These are phyloP conservation scores for Monarcha castaneiventris DNA, from an alignment of 2,113 vertebrate genomes.

Conservation along the genomic window DNA sequence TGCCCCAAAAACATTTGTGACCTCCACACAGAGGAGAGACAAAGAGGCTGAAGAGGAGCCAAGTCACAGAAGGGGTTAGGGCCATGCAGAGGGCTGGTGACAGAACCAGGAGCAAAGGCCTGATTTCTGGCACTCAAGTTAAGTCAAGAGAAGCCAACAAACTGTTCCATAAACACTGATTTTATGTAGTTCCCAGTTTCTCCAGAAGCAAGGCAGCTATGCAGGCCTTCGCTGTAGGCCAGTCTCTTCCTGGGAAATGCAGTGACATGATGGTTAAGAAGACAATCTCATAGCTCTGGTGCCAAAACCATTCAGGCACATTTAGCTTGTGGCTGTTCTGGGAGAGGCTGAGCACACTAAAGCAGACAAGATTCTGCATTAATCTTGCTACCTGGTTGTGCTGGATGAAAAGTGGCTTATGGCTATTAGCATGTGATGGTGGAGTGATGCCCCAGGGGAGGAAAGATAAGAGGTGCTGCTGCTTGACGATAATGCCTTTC, in stretches of 20 bases:
- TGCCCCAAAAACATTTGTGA: neutral
- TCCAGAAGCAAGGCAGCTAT: neutral
- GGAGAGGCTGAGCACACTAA: neutral
- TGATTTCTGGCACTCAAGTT: neutral
- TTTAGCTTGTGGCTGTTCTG: neutral
- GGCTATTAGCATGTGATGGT: neutral
- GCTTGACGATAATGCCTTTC: neutral
- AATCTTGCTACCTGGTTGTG: neutral
- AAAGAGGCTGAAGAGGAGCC: neutral
- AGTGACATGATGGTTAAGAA: neutral
- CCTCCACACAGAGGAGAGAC: neutral
- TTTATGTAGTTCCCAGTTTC: neutral
- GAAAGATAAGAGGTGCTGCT: neutral
- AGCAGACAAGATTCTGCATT: neutral
- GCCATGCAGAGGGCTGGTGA: rapidly evolving
- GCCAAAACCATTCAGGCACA: neutral
- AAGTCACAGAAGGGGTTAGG: neutral
- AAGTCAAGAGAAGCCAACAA: neutral
- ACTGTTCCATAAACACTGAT: neutral
- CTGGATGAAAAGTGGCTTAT: neutral
- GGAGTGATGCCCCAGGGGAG: neutral
- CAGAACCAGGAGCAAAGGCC: neutral
- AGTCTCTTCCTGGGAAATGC: neutral
- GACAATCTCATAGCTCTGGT: neutral
- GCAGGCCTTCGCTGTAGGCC: neutral